Percentiles rank a stretch among this genome's conserved stretches.
These are phyloP conservation scores for Thalassoma bifasciatum DNA, from an alignment of 2,113 vertebrate genomes.

Conservation along the genomic window DNA sequence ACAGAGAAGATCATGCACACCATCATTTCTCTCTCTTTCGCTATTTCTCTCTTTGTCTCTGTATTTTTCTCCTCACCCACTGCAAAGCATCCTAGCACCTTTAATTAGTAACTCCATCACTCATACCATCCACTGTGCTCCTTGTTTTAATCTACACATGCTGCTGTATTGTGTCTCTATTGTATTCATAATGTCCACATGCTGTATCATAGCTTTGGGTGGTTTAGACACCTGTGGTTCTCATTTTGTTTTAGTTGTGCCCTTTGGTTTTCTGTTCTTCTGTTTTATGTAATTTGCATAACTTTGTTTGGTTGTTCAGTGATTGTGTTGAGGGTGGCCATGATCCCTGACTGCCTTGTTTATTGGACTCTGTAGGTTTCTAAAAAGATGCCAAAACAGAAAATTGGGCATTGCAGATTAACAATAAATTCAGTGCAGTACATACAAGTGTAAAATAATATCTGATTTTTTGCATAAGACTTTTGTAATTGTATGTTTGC, in stretches of 20 bases:
- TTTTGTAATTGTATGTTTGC: conserved; percentile 12
- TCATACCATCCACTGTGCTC: conserved; percentile 26
- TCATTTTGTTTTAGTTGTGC: conserved; percentile 51
- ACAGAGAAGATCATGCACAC: conserved; percentile 64
- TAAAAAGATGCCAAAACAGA: conserved; percentile 20
- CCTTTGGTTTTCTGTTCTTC: conserved; percentile 56
- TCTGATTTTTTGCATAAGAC: not conserved
- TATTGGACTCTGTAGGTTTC: conserved; percentile 37
- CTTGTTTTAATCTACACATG: conserved; percentile 20
- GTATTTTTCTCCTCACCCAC: conserved; percentile 40
- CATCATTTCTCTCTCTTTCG: conserved; percentile 53
- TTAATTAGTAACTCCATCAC: conserved; percentile 28
- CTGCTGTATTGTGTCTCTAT: conserved; percentile 47
- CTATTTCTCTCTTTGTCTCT: conserved; percentile 32
- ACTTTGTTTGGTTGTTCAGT: conserved; percentile 70
- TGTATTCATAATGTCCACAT: conserved; percentile 49
- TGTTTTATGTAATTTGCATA: conserved; percentile 54
- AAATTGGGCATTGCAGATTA: not conserved
- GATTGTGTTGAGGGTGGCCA: conserved; percentile 66
- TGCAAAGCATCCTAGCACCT: conserved; percentile 32
- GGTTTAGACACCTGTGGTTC: conserved; percentile 40
- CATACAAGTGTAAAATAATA: not conserved
- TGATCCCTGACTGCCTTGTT: conserved; percentile 67
- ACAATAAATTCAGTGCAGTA: not conserved
- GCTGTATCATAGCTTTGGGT: conserved; percentile 60